Percentiles rank a stretch among this genome's conserved stretches.
phyloP scores from a whole-genome alignment of 2,888 invertebrate genomes.

The Mesochorus sp. region DNA sequence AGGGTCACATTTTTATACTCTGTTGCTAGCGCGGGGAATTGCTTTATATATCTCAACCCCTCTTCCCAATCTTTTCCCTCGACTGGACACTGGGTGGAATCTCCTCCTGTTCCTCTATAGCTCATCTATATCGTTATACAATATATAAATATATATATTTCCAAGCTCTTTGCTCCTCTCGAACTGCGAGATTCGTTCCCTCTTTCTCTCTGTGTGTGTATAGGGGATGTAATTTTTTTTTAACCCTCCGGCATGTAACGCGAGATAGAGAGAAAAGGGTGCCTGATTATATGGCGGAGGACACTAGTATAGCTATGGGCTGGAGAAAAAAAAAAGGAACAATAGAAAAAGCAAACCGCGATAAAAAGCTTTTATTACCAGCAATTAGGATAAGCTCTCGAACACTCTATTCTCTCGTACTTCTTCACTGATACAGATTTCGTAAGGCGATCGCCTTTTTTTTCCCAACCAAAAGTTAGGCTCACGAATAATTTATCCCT shows the following conservation, averaged over 20 bases:
- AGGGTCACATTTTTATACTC: conserved; percentile 43
- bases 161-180: conserved; percentile 32
- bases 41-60: conserved; percentile 38
- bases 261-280: conserved; percentile 44
- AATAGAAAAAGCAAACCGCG: conserved; percentile 43
- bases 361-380: conserved; percentile 79
- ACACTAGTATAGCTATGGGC: conserved; percentile 36
- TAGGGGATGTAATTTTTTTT: conserved; percentile 61
- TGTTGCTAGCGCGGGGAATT: conserved; percentile 46
- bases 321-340: conserved; percentile 65
- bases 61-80: conserved; percentile 28
- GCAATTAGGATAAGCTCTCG: conserved; percentile 79
- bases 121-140: background rate
- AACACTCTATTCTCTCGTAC: conserved; percentile 41
- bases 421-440: conserved; percentile 21
- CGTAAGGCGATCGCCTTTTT: background rate
- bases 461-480: background rate
- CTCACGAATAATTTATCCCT: background rate
- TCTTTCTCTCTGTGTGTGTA: conserved; percentile 38
- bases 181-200: conserved; percentile 43
- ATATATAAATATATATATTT: conserved; percentile 7
- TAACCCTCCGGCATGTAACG: conserved; percentile 54
- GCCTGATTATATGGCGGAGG: conserved; percentile 28
- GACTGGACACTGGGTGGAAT: conserved; percentile 54
- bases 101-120: conserved; percentile 8